Conservation (phyloP, 2,888 invertebrate species). For the Diloba caeruleocephala region DNA sequence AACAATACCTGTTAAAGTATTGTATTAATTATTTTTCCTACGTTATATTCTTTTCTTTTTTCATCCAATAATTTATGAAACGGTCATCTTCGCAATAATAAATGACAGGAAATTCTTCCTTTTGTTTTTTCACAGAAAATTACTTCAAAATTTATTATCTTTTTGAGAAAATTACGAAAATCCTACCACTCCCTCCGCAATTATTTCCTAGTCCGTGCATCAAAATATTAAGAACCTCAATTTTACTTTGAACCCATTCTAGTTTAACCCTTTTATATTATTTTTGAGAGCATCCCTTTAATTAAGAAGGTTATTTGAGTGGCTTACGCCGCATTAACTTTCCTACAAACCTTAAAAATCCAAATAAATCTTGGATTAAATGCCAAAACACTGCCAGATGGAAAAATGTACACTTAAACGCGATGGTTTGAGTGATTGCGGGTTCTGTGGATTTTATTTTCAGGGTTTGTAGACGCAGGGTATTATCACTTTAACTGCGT, state of each 20-base stretch:
- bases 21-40: too few relatives aligned
- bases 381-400: slow-evolving; percentile 26
- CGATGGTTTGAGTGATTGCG: slow-evolving; percentile 8
- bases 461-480: too few relatives aligned
- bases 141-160: slow-evolving; percentile 5
- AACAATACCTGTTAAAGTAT: too few relatives aligned
- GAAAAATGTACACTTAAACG: slow-evolving; percentile 21
- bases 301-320: slow-evolving; percentile 66
- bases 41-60: too few relatives aligned
- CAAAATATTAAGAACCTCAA: slow-evolving; percentile 38
- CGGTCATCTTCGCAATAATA: too few relatives aligned
- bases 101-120: background rate
- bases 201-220: slow-evolving; percentile 25
- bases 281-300: slow-evolving; percentile 54
- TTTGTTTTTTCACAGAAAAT: slow-evolving; percentile 12
- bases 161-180: slow-evolving; percentile 2
- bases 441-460: slow-evolving; percentile 1
- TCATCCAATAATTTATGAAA: too few relatives aligned
- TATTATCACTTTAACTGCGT: too few relatives aligned
- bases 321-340: slow-evolving; percentile 54
- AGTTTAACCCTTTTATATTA: slow-evolving; percentile 49
- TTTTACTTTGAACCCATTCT: slow-evolving; percentile 37
- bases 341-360: slow-evolving; percentile 41
- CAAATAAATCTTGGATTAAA: slow-evolving; percentile 41
- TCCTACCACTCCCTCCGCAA: slow-evolving; percentile 14